Base-by-base conservation (phyloP, 2,113 vertebrate genomes). In the Scophthalmus maximus region DNA sequence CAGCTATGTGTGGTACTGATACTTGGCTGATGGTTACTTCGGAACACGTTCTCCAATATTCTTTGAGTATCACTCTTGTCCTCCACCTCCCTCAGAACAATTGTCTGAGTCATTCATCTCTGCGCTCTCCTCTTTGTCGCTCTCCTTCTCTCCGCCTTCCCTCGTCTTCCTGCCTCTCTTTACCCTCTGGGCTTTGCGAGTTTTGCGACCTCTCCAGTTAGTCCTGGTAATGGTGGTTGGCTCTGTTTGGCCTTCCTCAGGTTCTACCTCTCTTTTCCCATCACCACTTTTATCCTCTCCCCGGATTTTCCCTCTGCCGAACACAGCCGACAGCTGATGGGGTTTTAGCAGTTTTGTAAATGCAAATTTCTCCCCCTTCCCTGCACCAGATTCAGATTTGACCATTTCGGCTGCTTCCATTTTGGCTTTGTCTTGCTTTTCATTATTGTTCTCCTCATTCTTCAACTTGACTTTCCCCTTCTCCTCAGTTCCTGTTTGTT, bases 141-240 rank as follows among this genome's bases (percentile, higher is more conserved):
- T 25, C 1, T 79, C 67, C 25, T 15, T 50, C 9, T 50, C 76
- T 8, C 11, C 29, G 23, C 15, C 59, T 40, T 38, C 63, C 49
- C 47, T 71, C 1, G 10, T 30, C 68, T 65, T 84, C 68, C 68
- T 78, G 50, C 83, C 78, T 71, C 52, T 50, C 6, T 12, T 83
- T 18, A 70, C 4, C 46, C 83, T 89, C 68, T 46, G 78, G 23
- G 89, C 92, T 63, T 20, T 80, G 44, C 87, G 90, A 5, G 55
- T 89, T 71, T 81, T 87, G 3, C 14, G 66, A 4, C 61, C 27
- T 46, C 90, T 86, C 90, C 91, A 92, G 40, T 64, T 83, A 3
- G 26, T 55, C 14, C 15, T 11, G 1, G n/a, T 47, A 29, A 23
- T 1, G 4, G 8, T 1, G 14, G 12, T 51, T 3, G 73, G 9